Evolutionary conservation across 1,140 invertebrate genomes (phyloP), one percentile per base, ranked within the genome.

Genomic region (Drosophila paulistorum): DNA sequence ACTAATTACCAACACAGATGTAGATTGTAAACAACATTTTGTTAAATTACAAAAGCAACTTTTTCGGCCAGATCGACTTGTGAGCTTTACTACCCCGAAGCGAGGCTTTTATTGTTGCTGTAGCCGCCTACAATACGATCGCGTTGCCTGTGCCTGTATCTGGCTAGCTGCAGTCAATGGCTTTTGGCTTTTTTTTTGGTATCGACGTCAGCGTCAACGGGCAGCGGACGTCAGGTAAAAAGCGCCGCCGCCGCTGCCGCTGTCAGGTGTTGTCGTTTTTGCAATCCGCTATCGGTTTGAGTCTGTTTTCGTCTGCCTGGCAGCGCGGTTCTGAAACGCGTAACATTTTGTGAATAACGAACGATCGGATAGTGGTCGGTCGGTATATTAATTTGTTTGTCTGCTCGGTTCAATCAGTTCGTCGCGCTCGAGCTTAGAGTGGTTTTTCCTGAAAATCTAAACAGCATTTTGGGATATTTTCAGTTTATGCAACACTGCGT

Each of bases 231-330:
- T 30, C 69, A 61, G 55, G 55, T 62, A 55, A 68, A 42, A 39
- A 30, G 30, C 35, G 35, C 35, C 35, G 35, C 35, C 62, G 59
- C 71, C 20, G 68, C 51, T 37, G 74, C 71, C 71, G 78, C 61
- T 54, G 77, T 85, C 82, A 87, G 84, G 84, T 87, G 84, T 89
- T 89, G 81, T 87, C 77, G 84, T 89, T 89, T 87, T 87, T 84
- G 84, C 84, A 84, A 87, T 85, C 81, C 70, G 63, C 77, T 26
- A 33, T 81, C 60, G 60, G 80, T 72, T 69, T 87, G 80, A 87
- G 84, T 87, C 80, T 83, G 74, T 74, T 87, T 87, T 87, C 80
- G 84, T 89, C 84, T 87, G 84, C 80, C 77, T 81, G 77, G 84
- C 77, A 89, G 84, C 84, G 84, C 80, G 84, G 84, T 87, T 87